Percentiles rank a stretch among this genome's conserved stretches.
phyloP scores from a whole-genome alignment of 2,113 vertebrate species.

The Misgurnus anguillicaudatus region DNA sequence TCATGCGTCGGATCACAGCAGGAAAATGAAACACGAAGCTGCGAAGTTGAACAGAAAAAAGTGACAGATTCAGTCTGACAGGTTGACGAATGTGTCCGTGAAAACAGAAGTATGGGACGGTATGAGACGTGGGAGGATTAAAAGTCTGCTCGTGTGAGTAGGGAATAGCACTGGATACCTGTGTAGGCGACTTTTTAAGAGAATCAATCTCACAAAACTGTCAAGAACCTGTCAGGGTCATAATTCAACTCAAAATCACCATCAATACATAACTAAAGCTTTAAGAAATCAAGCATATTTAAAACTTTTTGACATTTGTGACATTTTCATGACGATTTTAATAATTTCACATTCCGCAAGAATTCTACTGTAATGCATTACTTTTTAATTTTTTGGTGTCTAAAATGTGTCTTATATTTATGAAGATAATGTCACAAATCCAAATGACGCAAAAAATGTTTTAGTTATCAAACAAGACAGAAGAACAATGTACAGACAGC shows the following conservation, averaged over 20 bases:
- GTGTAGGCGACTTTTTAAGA: constrained; percentile 16
- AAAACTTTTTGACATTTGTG: too few relatives aligned
- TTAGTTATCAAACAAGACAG: too few relatives aligned
- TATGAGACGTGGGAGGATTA: constrained; percentile 54
- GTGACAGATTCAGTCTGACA: constrained; percentile 75
- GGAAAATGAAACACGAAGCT: constrained; percentile 63
- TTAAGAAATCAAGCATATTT: too few relatives aligned
- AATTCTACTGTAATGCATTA: too few relatives aligned
- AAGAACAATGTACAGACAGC: too few relatives aligned
- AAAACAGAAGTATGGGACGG: constrained; percentile 63
- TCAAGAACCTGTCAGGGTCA: neutral
- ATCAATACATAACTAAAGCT: too few relatives aligned
- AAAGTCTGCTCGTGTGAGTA: constrained; percentile 44
- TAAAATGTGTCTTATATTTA: too few relatives aligned
- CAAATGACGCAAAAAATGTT: too few relatives aligned
- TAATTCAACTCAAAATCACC: neutral
- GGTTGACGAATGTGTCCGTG: constrained; percentile 76
- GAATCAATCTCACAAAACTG: constrained; percentile 3
- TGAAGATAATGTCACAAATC: too few relatives aligned
- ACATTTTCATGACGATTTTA: too few relatives aligned
- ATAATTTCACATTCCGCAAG: too few relatives aligned
- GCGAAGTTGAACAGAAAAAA: constrained; percentile 60
- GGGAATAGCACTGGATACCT: neutral
- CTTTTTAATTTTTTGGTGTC: too few relatives aligned
- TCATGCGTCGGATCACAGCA: constrained; percentile 62